Evolutionary conservation across 2,888 invertebrate genomes (phyloP), one percentile per base, ranked within the genome.

Genomic region (Mycalesis mineus): DNA sequence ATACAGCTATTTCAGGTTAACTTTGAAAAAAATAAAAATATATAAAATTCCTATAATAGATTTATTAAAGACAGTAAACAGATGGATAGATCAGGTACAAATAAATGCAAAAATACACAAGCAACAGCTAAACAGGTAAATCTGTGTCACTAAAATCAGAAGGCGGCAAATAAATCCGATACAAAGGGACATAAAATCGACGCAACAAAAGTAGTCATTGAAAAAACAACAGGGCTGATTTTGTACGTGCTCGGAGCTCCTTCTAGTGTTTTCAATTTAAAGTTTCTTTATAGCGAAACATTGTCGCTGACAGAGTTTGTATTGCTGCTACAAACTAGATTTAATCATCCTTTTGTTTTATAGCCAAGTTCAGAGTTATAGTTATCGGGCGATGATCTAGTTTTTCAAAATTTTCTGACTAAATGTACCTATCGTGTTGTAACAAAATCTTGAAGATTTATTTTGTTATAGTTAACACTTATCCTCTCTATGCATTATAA

Each of bases 271-370:
- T 60, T 60, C 60, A 44, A 60, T 56, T 60, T 56, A 56, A 60
- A 60, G 42, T 60, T 60, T 56, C 60, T 60, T 52, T 60, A 56
- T 45, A 55, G 28, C 29, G 52, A 42, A 60, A 60, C 60, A 60
- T 56, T 56, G 60, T 60, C 42, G 50, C 48, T 49, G 52, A 47
- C 56, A 48, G 52, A 60, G 52, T 56, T 56, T 48, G 48, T 15
- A 52, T 45, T 17, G 56, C n/a, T 48, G 39, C 49, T 44, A 44
- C 56, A 56, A 60, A 60, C 60, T 56, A 55, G 47, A 36, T 41
- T 52, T 52, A 53, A 50, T 55, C 58, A 49, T 55, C 22, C 44
- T 45, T 37, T 49, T 44, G 55, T 55, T 58, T 58, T 58, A 58
- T 49, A 29, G 36, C 39, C 36, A 8, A 50, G 39, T 50, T 17